Evolutionary conservation across 2,888 invertebrate species (phyloP).

Genomic region (Erebia ligea): DNA sequence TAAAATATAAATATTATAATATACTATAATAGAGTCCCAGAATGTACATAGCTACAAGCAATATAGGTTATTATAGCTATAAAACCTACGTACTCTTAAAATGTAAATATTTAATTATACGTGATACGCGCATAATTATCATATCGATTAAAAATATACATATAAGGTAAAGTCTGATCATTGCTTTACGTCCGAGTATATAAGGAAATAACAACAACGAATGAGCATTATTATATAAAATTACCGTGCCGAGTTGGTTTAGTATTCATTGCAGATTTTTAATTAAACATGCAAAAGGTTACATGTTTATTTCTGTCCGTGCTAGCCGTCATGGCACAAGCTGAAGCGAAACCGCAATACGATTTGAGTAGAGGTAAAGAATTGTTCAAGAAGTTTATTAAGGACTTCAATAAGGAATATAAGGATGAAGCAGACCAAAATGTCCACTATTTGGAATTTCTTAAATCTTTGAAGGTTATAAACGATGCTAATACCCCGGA

Average conservation of each 20-base stretch:
- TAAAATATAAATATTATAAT: too few species aligned
- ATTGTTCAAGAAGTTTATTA: constrained; percentile 51
- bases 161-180: not conserved
- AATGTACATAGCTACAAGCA: too few species aligned
- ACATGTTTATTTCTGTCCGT: constrained; percentile 18
- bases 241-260: not conserved
- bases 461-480: constrained; percentile 46
- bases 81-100: too few species aligned
- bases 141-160: not conserved
- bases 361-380: constrained; percentile 46
- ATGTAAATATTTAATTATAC: not conserved
- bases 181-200: not conserved
- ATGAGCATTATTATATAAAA: not conserved
- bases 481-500: constrained; percentile 43
- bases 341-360: constrained; percentile 42
- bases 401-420: constrained; percentile 50
- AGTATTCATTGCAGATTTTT: not conserved
- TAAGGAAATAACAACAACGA: constrained; percentile 5
- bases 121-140: not conserved
- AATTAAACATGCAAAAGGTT: constrained; percentile 17
- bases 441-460: constrained; percentile 51
- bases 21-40: too few species aligned
- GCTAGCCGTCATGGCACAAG: constrained; percentile 42
- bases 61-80: too few species aligned
- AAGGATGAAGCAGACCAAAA: constrained; percentile 51